phyloP scores from a whole-genome alignment of 2,113 vertebrate genomes.

The Microtus pennsylvanicus region DNA sequence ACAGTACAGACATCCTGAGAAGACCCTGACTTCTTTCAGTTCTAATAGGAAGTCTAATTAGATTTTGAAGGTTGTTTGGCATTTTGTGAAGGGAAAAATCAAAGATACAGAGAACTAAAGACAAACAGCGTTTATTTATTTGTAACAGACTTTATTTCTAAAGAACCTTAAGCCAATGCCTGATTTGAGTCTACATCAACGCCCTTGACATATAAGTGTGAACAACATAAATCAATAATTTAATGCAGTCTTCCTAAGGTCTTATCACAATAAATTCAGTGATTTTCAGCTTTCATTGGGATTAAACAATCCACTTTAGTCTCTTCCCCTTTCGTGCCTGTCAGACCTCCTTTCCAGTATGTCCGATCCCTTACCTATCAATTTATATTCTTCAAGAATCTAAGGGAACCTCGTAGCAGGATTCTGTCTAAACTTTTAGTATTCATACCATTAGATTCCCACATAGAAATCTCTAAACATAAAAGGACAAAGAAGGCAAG shows the following conservation, averaged over 20 bases:
- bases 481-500: not conserved
- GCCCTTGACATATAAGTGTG: not conserved
- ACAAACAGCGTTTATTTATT: not conserved
- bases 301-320: not conserved
- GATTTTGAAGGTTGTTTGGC: conserved; percentile 9
- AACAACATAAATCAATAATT: conserved; percentile 16
- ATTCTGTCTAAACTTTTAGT: not conserved
- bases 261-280: not conserved
- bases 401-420: not conserved
- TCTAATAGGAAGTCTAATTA: conserved; percentile 27
- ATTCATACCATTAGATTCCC: not conserved
- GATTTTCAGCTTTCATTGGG: not conserved
- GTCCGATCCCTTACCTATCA: not conserved
- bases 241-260: not conserved
- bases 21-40: conserved; percentile 8
- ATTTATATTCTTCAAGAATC: conserved; percentile 27
- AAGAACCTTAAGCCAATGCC: not conserved
- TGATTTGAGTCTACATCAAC: not conserved
- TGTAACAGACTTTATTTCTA: conserved; percentile 37
- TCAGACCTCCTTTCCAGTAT: not conserved
- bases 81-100: not conserved
- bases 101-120: not conserved
- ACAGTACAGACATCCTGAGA: not conserved
- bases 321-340: not conserved
- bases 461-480: not conserved